Evolutionary conservation across 2,888 invertebrate species (phyloP), one percentile per base, ranked within the genome.

Genomic region (Sericinus montela): DNA sequence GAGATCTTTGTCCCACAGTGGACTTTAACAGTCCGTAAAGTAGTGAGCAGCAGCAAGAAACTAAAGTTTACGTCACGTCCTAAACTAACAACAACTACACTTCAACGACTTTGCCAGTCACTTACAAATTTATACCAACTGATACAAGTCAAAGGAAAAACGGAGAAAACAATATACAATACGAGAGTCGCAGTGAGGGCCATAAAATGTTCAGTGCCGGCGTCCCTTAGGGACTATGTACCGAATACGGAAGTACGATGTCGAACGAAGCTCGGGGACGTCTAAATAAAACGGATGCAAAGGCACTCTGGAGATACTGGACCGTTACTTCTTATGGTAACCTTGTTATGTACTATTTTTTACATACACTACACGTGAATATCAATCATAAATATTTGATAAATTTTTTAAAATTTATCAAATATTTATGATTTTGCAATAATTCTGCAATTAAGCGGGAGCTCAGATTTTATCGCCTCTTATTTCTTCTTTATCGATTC

Each of bases 251-350:
- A 53, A 56, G 55, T 32, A 38, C 37, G 34, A 49, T 39, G 48
- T 49, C 58, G 55, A 60, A 55, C 55, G 46, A 48, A 52, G 59
- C 53, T 55, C 3, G 52, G 59, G 57, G 56, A 55, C 51, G 50
- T 53, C 52, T 52, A 53, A 58, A 58, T 53, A 59, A 57, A 61
- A 61, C 54, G 55, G 53, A 56, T 54, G 58, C 52, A 53, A 36
- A 41, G 41, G 7, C 44, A 44, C 44, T 49, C 39, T 13, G 16
- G 48, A 49, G 48, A 49, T 39, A 39, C 44, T 19, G 32, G 48
- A 39, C 43, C 36, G 39, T 39, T 44, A 34, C 39, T 39, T 34
- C 32, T 39, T 44, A 39, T 23, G 44, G 32, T 43, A 28, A 44
- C 35, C 36, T 9, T 35, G 34, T 40, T 47, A 36, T 39, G 29